Evolutionary conservation across 2,888 invertebrate species (phyloP).

Genomic region (Phorcus lineatus): DNA sequence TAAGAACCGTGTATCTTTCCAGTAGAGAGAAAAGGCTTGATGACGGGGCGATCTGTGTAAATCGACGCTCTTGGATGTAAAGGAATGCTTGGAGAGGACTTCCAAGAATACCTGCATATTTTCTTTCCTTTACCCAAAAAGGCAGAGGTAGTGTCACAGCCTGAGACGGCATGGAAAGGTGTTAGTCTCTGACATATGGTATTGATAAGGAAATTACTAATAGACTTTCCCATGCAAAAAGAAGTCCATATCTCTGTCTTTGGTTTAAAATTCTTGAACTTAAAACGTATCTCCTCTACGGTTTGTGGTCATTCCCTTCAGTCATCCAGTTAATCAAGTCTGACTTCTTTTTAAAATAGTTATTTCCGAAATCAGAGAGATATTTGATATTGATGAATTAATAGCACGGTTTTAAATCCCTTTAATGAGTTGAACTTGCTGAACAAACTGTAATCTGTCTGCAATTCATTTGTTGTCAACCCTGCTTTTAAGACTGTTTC

Average conservation of each 20-base stretch:
- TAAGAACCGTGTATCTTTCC: constrained; percentile 40
- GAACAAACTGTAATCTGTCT: too few relatives aligned
- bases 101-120: constrained; percentile 37
- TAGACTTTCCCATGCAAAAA: too few relatives aligned
- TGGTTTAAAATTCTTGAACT: too few relatives aligned
- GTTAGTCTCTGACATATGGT: too few relatives aligned
- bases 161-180: constrained; percentile 52
- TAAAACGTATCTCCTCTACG: too few relatives aligned
- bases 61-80: constrained; percentile 27
- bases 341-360: neutral
- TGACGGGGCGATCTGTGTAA: constrained; percentile 16
- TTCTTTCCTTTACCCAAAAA: constrained; percentile 36
- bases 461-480: too few relatives aligned
- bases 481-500: too few relatives aligned
- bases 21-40: constrained; percentile 30
- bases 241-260: too few relatives aligned
- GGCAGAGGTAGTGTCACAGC: constrained; percentile 46
- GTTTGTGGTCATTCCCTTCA: too few relatives aligned
- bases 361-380: neutral
- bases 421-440: too few relatives aligned
- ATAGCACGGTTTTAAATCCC: neutral
- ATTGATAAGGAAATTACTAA: too few relatives aligned
- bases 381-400: too few relatives aligned
- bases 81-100: constrained; percentile 25
- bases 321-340: neutral